These are phyloP conservation scores for Leptarthrus brevirostris DNA, from an alignment of 2,888 invertebrate species.

Conservation along the genomic window DNA sequence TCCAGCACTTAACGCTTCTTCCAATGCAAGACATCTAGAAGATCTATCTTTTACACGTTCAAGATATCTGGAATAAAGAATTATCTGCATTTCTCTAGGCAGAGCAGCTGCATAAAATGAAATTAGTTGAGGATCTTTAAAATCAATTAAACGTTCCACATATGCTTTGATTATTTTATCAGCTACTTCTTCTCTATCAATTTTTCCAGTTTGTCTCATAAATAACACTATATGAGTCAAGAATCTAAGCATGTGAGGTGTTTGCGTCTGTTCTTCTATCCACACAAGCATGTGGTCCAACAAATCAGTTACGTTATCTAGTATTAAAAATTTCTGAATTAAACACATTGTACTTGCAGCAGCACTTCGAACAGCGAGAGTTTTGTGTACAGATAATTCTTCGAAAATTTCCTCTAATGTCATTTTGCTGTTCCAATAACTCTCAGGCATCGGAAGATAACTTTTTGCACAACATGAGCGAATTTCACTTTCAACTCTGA, in stretches of 20 bases:
- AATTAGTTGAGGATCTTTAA: slow-evolving; percentile 80
- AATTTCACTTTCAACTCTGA: slow-evolving; percentile 84
- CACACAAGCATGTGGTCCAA: slow-evolving; percentile 78
- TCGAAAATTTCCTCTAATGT: slow-evolving; percentile 77
- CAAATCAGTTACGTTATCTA: slow-evolving; percentile 81
- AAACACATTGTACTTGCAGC: slow-evolving; percentile 76
- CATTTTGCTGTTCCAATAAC: slow-evolving; percentile 78
- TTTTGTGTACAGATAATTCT: slow-evolving; percentile 73
- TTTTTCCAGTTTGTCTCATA: slow-evolving; percentile 81
- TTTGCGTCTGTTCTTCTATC: slow-evolving; percentile 70
- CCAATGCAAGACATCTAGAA: slow-evolving; percentile 72
- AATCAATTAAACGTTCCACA: slow-evolving; percentile 77
- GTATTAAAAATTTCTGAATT: slow-evolving; percentile 86
- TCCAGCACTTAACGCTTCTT: slow-evolving; percentile 78
- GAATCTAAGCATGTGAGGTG: slow-evolving; percentile 74
- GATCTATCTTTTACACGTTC: slow-evolving; percentile 74
- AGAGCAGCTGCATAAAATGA: slow-evolving; percentile 88
- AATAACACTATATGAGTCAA: slow-evolving; percentile 87
- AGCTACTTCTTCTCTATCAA: slow-evolving; percentile 76
- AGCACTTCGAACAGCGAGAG: slow-evolving; percentile 67
- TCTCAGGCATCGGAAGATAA: slow-evolving; percentile 73
- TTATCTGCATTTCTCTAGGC: slow-evolving; percentile 72
- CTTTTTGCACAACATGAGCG: slow-evolving; percentile 71
- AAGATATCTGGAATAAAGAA: slow-evolving; percentile 78
- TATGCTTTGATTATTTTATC: slow-evolving; percentile 82